phyloP scores from a whole-genome alignment of 2,888 invertebrate species.

The Drosophila lutescens region DNA sequence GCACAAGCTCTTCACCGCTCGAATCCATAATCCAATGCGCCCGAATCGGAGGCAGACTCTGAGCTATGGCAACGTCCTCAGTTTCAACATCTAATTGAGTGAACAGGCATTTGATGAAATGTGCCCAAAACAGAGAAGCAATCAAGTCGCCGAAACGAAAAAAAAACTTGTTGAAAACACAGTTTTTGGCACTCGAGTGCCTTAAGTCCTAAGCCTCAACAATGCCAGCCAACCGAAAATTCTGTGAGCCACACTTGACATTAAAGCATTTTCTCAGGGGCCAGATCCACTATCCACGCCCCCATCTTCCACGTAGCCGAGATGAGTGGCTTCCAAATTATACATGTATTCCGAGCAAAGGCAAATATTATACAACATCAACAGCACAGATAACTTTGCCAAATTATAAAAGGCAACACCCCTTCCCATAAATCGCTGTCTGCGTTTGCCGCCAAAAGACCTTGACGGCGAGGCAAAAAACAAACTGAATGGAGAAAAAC shows the following conservation, averaged over 20 bases:
- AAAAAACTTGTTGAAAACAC: conserved; percentile 46
- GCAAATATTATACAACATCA: conserved; percentile 53
- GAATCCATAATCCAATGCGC: conserved; percentile 14
- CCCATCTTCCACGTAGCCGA: conserved; percentile 24
- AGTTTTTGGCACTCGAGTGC: conserved; percentile 41
- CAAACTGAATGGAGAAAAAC: conserved; percentile 39
- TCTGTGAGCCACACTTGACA: conserved; percentile 64
- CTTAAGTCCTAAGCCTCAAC: conserved; percentile 29
- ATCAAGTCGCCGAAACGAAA: conserved; percentile 5
- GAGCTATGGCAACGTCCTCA: conserved; percentile 39
- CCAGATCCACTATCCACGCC: conserved; percentile 29
- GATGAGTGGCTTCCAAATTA: conserved; percentile 46
- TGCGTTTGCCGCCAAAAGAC: conserved; percentile 44
- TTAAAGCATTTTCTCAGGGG: conserved; percentile 46
- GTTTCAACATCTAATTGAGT: conserved; percentile 44
- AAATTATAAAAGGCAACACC: conserved; percentile 59
- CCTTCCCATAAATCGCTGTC: conserved; percentile 36
- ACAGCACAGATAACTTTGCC: conserved; percentile 21
- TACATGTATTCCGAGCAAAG: conserved; percentile 20
- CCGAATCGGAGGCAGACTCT: neutral
- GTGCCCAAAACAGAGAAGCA: conserved; percentile 41
- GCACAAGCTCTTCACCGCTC: conserved; percentile 14
- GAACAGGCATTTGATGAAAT: conserved; percentile 40
- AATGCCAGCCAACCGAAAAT: conserved; percentile 18
- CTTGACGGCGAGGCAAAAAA: conserved; percentile 37